phyloP scores from a whole-genome alignment of 2,113 vertebrate species.

The Larimichthys crocea region DNA sequence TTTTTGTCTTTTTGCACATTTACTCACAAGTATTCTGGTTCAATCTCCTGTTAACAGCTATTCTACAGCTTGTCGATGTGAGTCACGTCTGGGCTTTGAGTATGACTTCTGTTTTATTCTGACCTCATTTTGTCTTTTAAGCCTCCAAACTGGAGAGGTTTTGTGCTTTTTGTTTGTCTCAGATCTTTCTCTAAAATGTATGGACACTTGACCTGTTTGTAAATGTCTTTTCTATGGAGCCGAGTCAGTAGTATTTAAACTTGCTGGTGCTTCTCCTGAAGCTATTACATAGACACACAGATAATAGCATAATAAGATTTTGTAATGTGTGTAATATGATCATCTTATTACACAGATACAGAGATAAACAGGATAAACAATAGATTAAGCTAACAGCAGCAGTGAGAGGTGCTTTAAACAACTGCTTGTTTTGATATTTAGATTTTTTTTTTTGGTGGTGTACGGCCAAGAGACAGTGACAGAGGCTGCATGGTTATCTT shows the following conservation, averaged over 20 bases:
- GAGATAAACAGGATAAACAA: slow-evolving; percentile 18
- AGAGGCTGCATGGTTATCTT: background rate
- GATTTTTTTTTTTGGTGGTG: background rate
- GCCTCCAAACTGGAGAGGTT: background rate
- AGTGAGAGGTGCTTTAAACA: slow-evolving; percentile 19
- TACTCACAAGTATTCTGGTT: background rate
- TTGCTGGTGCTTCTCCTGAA: background rate
- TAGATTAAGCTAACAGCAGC: background rate
- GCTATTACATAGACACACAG: slow-evolving; percentile 18
- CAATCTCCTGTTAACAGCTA: background rate
- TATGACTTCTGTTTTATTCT: background rate
- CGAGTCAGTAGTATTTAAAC: background rate
- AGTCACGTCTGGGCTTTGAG: background rate
- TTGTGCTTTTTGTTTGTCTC: background rate
- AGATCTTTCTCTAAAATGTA: background rate
- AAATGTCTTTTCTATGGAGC: background rate
- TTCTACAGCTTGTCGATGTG: background rate
- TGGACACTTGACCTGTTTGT: background rate
- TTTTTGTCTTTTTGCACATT: background rate
- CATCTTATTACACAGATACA: no score
- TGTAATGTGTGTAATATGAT: no score
- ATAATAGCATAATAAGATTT: no score
- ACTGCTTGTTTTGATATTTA: background rate
- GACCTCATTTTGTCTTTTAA: background rate
- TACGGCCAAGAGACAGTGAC: background rate